Percentiles rank a stretch among this genome's conserved stretches.
These are phyloP conservation scores for Chelon labrosus DNA, from an alignment of 2,797 vertebrate genomes.

Conservation along the genomic window DNA sequence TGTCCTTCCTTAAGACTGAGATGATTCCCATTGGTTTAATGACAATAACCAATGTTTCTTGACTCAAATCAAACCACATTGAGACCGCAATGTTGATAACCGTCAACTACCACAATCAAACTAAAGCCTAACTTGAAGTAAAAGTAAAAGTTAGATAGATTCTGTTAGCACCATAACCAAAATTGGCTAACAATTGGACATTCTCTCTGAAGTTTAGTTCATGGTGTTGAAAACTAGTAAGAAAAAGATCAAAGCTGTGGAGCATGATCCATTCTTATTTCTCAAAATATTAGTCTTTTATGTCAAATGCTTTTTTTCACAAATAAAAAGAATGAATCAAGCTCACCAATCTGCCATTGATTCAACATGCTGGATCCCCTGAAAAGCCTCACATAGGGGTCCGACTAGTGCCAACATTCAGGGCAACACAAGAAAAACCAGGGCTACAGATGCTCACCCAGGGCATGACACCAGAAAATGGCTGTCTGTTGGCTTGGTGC, in stretches of 20 bases:
- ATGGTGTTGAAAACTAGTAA: neutral
- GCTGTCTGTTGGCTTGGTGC: no score
- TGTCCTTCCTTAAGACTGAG: neutral
- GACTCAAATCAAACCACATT: constrained; percentile 7
- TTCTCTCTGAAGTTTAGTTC: neutral
- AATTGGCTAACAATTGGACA: no score
- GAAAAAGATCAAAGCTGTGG: neutral
- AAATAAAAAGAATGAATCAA: no score
- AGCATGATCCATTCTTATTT: neutral
- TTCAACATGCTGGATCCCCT: no score
- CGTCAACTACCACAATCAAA: no score
- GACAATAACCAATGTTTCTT: neutral
- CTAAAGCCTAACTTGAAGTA: neutral
- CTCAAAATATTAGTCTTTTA: neutral
- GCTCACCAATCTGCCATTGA: no score
- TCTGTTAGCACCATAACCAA: neutral
- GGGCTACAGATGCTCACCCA: no score
- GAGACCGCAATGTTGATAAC: neutral
- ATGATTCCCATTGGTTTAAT: constrained; percentile 7
- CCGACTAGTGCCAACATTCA: no score
- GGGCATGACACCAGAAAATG: no score
- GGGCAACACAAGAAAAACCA: no score
- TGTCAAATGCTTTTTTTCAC: no score
- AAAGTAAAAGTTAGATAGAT: neutral
- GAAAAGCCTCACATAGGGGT: no score